Evolutionary conservation across 2,888 invertebrate species (phyloP).

Genomic region (Leucophenga montana): DNA sequence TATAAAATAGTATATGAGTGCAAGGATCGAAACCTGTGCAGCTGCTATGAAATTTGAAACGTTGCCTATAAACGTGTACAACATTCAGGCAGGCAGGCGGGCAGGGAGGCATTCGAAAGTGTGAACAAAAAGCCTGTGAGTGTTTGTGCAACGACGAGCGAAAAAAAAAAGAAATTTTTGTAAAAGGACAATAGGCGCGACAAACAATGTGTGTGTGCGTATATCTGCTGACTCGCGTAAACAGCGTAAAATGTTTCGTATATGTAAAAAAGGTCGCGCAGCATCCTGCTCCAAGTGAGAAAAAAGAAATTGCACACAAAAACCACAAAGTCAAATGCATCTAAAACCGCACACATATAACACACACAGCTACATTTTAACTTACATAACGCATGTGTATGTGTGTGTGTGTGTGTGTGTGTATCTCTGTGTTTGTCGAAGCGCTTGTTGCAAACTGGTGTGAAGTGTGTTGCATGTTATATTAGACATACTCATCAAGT

Average conservation of each 20-base stretch:
- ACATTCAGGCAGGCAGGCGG: not conserved
- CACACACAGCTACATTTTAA: no score
- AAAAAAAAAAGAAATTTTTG: not conserved
- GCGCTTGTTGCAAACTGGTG: not conserved
- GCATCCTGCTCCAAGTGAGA: constrained; percentile 8
- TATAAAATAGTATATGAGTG: constrained; percentile 5
- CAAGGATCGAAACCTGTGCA: constrained; percentile 22
- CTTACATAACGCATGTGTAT: no score
- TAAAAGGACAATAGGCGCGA: not conserved
- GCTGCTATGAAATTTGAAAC: constrained; percentile 38
- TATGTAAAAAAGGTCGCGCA: not conserved
- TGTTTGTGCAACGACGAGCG: not conserved
- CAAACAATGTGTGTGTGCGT: not conserved
- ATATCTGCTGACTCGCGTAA: not conserved
- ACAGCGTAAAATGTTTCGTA: not conserved
- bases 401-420: no score
- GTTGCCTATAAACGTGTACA: constrained; percentile 38
- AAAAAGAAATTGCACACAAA: not conserved
- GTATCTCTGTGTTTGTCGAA: no score
- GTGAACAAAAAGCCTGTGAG: constrained; percentile 65
- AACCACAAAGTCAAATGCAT: constrained; percentile 66
- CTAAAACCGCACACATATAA: constrained; percentile 55
- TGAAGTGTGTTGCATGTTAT: not conserved
- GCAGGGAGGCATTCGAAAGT: constrained; percentile 61
- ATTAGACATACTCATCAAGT: not conserved